A percentile compares a stretch with the other conserved stretches of the same genome.
Evolutionary conservation across 2,113 vertebrate genomes (phyloP).

Genomic region (Elanoides forficatus): DNA sequence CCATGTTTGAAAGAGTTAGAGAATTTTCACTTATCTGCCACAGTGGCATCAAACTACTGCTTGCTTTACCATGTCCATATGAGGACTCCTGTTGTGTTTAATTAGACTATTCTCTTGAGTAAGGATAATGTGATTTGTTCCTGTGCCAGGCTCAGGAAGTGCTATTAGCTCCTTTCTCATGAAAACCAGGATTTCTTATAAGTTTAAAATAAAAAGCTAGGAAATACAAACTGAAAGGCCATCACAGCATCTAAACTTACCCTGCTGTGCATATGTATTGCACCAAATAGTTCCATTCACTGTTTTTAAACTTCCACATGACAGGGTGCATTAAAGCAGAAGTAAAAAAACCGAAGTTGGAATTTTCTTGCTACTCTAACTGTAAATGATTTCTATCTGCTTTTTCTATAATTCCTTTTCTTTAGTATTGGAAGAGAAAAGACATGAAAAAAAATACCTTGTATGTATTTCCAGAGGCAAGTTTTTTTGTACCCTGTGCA

Average conservation of each 20-base stretch:
- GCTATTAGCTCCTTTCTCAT: conserved; percentile 15
- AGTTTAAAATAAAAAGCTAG: background rate
- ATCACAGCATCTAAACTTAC: background rate
- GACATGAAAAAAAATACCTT: background rate
- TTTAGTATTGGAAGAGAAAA: background rate
- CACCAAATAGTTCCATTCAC: background rate
- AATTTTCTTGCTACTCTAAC: background rate
- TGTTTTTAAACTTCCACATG: background rate
- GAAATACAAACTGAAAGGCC: background rate
- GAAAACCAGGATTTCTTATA: background rate
- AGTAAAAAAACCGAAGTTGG: background rate
- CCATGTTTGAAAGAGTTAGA: background rate
- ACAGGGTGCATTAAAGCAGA: background rate
- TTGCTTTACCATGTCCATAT: conserved; percentile 28
- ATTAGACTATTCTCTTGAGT: conserved; percentile 52
- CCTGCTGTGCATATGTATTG: background rate
- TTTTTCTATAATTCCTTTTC: background rate
- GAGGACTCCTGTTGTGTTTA: conserved; percentile 47
- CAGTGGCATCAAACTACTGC: background rate
- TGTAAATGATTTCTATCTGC: background rate
- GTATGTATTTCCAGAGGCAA: background rate
- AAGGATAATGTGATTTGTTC: conserved; percentile 49
- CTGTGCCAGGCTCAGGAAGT: conserved; percentile 20
- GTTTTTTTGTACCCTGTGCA: background rate
- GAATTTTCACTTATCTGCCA: background rate